Evolutionary conservation across 2,113 vertebrate species (phyloP).

Genomic region (Hydrolagus affinis): DNA sequence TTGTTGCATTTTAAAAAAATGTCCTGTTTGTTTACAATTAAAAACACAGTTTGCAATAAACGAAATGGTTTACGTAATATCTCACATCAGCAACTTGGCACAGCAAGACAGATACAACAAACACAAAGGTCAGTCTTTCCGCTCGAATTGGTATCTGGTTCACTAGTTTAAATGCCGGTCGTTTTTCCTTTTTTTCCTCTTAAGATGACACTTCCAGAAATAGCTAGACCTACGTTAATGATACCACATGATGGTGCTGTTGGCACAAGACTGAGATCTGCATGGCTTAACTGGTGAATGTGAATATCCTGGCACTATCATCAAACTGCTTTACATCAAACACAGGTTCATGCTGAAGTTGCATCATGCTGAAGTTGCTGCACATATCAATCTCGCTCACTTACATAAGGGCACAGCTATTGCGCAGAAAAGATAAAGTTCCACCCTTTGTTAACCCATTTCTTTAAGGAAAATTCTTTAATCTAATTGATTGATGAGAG

Average conservation of each 20-base stretch:
- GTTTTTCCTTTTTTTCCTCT: neutral
- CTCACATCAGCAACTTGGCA: no score
- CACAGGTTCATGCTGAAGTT: conserved; percentile 23
- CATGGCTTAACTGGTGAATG: neutral
- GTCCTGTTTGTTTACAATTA: no score
- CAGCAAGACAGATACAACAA: neutral
- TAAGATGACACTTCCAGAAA: neutral
- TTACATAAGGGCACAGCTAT: neutral
- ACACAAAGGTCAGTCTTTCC: neutral
- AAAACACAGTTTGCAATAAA: neutral
- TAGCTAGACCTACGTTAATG: neutral
- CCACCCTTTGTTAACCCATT: neutral
- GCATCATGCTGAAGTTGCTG: conserved; percentile 18
- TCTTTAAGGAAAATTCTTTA: neutral
- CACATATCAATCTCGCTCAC: neutral
- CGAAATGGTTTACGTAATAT: no score
- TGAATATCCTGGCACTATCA: neutral
- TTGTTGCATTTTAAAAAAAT: no score
- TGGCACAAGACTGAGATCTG: neutral
- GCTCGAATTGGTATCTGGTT: neutral
- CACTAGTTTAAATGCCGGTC: neutral
- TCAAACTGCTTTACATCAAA: conserved; percentile 10
- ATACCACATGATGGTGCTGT: conserved; percentile 23
- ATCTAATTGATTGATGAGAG: conserved; percentile 27
- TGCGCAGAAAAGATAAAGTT: neutral